A percentile compares a stretch with the other conserved stretches of the same genome.
phyloP scores from a whole-genome alignment of 2,113 vertebrate genomes.

The Macquaria australasica region DNA sequence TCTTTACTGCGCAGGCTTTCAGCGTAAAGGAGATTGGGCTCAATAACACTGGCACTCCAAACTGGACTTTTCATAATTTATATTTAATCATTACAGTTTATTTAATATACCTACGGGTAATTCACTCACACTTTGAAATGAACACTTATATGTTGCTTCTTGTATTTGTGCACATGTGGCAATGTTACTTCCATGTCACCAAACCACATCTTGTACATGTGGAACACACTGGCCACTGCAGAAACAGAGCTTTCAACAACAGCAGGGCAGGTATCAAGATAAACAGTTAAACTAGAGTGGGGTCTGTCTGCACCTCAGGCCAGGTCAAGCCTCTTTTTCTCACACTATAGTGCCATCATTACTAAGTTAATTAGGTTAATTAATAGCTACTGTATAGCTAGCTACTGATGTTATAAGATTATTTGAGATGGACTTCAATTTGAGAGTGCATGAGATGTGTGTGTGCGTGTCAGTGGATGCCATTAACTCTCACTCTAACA shows the following conservation, averaged over 20 bases:
- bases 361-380: background rate
- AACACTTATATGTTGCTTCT: background rate
- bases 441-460: background rate
- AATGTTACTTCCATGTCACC: background rate
- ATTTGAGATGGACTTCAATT: background rate
- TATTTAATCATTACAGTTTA: background rate
- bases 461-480: slow-evolving; percentile 2
- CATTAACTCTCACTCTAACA: slow-evolving; percentile 47
- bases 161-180: background rate
- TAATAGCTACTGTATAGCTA: background rate
- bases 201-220: background rate
- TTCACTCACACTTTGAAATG: background rate
- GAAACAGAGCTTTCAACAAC: background rate
- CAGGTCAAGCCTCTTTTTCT: background rate
- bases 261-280: background rate
- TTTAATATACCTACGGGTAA: background rate
- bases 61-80: background rate
- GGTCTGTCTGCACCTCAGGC: background rate
- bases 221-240: background rate
- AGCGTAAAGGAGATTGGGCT: background rate
- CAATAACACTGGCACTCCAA: background rate
- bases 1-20: slow-evolving; percentile 11
- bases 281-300: background rate
- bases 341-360: background rate
- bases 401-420: background rate